Evolutionary conservation across 2,888 invertebrate species (phyloP).

Genomic region (Cephus spinipes): DNA sequence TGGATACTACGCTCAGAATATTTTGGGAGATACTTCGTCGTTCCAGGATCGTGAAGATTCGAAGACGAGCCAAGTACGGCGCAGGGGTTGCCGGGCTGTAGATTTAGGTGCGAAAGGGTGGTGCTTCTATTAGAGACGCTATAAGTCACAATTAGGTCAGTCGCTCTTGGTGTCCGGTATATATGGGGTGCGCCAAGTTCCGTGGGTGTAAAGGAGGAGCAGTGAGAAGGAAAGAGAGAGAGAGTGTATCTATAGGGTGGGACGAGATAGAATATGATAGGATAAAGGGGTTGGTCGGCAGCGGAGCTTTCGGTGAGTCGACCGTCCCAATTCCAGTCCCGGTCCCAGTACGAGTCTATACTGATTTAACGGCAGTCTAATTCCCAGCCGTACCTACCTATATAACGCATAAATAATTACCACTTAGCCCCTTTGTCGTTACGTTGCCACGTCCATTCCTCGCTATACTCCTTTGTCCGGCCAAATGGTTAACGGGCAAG

Average conservation of each 20-base stretch:
- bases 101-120: conserved; percentile 38
- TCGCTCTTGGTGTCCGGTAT: conserved; percentile 27
- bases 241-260: background rate
- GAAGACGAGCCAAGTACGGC: background rate
- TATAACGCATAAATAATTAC: conserved; percentile 63
- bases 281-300: conserved; percentile 31
- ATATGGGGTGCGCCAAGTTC: conserved; percentile 49
- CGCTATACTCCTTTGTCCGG: conserved; percentile 45
- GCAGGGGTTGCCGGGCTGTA: conserved; percentile 12
- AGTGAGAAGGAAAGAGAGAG: conserved; percentile 11
- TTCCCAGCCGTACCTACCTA: conserved; percentile 39
- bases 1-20: background rate
- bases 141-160: conserved; percentile 66
- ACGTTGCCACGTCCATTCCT: conserved; percentile 39
- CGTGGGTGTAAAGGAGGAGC: conserved; percentile 42
- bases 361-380: conserved; percentile 56
- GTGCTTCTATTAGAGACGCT: conserved; percentile 56
- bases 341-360: conserved; percentile 43
- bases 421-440: conserved; percentile 57
- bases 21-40: background rate
- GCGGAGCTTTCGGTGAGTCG: conserved; percentile 30
- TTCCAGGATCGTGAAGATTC: background rate
- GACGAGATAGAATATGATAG: background rate
- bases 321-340: conserved; percentile 13
- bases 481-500: conserved; percentile 41